Evolutionary conservation across 2,113 vertebrate genomes (phyloP).

Genomic region (Myodes glareolus): DNA sequence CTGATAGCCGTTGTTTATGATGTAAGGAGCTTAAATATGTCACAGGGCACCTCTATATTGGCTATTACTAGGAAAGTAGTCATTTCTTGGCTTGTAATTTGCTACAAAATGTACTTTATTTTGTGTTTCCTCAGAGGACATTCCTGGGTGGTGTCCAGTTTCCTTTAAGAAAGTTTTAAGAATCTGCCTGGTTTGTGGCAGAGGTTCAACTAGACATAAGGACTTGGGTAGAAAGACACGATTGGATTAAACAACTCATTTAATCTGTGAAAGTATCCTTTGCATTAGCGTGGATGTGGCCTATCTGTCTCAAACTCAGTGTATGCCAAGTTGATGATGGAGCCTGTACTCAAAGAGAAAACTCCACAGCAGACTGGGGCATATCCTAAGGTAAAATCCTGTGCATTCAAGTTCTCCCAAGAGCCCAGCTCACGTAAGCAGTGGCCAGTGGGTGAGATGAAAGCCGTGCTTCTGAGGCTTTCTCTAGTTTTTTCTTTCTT

Average conservation of each 20-base stretch:
- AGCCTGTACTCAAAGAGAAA: background rate
- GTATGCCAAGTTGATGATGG: background rate
- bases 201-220: background rate
- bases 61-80: slow-evolving; percentile 5
- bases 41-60: slow-evolving; percentile 22
- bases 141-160: slow-evolving; percentile 39
- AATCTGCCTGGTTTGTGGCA: slow-evolving; percentile 13
- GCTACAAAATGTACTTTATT: slow-evolving; percentile 54
- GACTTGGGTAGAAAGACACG: background rate
- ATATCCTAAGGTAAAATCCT: background rate
- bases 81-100: slow-evolving; percentile 58
- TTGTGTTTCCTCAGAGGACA: slow-evolving; percentile 37
- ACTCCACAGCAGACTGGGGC: background rate
- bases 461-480: background rate
- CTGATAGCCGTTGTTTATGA: slow-evolving; percentile 1
- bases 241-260: background rate
- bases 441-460: background rate
- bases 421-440: background rate
- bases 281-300: background rate
- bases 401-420: background rate
- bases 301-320: background rate
- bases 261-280: background rate
- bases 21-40: slow-evolving; percentile 48
- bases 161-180: slow-evolving; percentile 44
- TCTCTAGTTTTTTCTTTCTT: background rate